phyloP scores from a whole-genome alignment of 1,140 invertebrate species.

The Ladona fulva region DNA sequence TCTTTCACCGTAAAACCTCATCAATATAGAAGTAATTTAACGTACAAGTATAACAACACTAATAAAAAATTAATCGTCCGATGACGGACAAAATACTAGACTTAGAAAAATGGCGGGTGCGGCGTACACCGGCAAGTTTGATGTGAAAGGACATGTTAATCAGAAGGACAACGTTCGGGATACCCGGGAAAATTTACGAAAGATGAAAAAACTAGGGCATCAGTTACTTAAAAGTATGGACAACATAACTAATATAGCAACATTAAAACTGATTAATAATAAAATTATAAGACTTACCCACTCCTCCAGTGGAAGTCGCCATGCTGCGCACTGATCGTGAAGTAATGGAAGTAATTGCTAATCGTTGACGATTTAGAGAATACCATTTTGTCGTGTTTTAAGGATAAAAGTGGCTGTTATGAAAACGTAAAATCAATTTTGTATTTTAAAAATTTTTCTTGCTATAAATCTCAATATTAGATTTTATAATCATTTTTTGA shows the following conservation, averaged over 20 bases:
- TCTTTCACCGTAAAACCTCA: too few species aligned
- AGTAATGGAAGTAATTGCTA: background rate
- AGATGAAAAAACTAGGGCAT: too few species aligned
- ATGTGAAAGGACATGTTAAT: background rate
- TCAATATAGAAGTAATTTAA: too few species aligned
- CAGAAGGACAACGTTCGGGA: too few species aligned
- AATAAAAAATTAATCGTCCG: background rate
- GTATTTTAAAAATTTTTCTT: too few species aligned
- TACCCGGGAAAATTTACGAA: too few species aligned
- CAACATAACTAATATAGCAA: slow-evolving; percentile 1
- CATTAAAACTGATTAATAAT: background rate
- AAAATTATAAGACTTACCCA: slow-evolving; percentile 33
- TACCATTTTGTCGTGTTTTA: background rate
- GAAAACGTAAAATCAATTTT: too few species aligned
- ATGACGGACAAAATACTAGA: background rate
- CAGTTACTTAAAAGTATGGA: too few species aligned
- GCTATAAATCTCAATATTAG: too few species aligned
- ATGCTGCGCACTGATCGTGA: slow-evolving; percentile 25
- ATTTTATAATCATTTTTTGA: too few species aligned
- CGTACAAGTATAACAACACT: background rate
- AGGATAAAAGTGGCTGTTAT: background rate
- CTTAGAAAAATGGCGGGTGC: slow-evolving; percentile 13
- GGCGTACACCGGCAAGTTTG: background rate
- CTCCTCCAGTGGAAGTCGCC: slow-evolving; percentile 41
- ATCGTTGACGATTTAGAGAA: background rate